Evolutionary conservation across 2,888 invertebrate genomes (phyloP), one percentile per base, ranked within the genome.

Genomic region (Noctua janthina): DNA sequence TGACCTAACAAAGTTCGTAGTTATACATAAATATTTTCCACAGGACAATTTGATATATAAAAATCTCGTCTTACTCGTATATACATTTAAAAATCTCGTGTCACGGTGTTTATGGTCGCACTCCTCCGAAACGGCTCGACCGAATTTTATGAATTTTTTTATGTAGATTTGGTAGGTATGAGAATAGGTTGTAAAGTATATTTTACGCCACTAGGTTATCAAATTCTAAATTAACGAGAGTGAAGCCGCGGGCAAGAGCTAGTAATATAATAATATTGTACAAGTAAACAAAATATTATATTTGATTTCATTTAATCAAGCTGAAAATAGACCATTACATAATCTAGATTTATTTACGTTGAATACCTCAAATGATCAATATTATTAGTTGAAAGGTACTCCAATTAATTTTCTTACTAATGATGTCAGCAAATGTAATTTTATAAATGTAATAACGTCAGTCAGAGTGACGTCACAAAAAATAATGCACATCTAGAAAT

Each of bases 401-500:
- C 17, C 20, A 85, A 85, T 85, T 77, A 62, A 76, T 77, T 74
- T 66, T 43, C 56, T 49, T 10, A 67, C 54, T 88, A 88, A 85
- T 77, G 66, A 75, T 54, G 74, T 66, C 66, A 76, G 11, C 49
- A 51, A 69, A 72, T 74, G 43, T 79, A 73, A 79, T 79, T 79
- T 73, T 51, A 66, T 77, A 70, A 85, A 86, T 73, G n/a, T 69
- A 64, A 49, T 69, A 64, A 49, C 62, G 56, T 78, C 66, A 75
- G 46, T 46, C 43, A 39, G 3, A 72, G 46, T 54, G 29, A 29
- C 46, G 68, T 70, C 62, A 51, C 66, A 81, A 82, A 78, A 86
- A 88, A 82, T 82, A 86, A 86, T 78, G 59, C 78, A 78, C 20
- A 83, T 88, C 74, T 76, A 75, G n/a, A 68, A 85, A 71, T 81